Evolutionary conservation across 1,140 invertebrate genomes (phyloP), one percentile per base, ranked within the genome.

Genomic region (Nilaparvata lugens): DNA sequence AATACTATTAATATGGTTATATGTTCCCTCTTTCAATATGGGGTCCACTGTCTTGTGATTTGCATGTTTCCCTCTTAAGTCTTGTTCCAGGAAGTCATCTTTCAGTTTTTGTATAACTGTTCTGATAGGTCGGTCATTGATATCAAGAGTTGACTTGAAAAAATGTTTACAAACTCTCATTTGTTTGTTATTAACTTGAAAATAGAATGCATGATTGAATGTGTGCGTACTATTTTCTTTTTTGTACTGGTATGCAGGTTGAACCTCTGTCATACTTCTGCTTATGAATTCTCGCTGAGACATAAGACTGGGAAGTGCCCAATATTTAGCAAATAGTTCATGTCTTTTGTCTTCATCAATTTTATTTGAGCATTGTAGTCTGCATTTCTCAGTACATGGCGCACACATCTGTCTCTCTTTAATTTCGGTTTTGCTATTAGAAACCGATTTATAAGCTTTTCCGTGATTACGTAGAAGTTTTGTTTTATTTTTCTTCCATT

Each of bases 1-100:
- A 40, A 72, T 71, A 14, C 69, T 68, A 42, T 71, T 62, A 25
- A 72, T 72, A 40, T 72, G 71, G 21, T 66, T 65, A 62, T 59
- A 65, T 6, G 73, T 66, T 6, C 62, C 56, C 60, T 71, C 25
- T 64, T 66, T 69, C 18, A 70, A 61, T 60, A 65, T 58, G 58
- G 9, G n/a, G 31, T 65, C 59, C 61, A 72, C 57, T 60, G 57
- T 70, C 18, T 52, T 56, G 35, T 72, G 68, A 51, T 72, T 68
- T 9, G 9, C 9, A 40, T 40, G 52, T 54, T 54, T 54, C 14
- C 13, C 52, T 4, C 23, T 5, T 7, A 54, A 7, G 31, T 54
- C 52, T 54, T 54, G 5, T 24, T 14, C 31, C 4, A 54, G n/a
- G 7, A 11, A 9, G 14, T 24, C 24, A 21, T 16, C 52, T 54